Conservation (phyloP, 2,113 vertebrate genomes). For the Oenanthe melanoleuca region DNA sequence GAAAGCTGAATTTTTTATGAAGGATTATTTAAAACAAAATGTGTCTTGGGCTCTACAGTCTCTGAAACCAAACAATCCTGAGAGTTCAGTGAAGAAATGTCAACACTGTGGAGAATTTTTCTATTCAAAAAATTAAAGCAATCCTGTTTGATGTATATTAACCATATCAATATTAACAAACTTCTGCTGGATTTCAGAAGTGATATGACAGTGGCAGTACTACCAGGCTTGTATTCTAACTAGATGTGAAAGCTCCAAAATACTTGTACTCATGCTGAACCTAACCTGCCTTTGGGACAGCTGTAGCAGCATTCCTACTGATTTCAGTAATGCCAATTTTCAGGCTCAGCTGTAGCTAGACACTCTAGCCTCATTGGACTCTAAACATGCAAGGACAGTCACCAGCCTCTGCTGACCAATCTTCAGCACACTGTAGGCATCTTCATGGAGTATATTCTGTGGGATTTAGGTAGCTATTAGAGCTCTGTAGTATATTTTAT, state of each 20-base stretch:
- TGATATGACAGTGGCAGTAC: constrained; percentile 56
- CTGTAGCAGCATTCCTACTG: constrained; percentile 1
- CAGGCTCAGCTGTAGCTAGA: not conserved
- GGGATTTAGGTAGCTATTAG: not conserved
- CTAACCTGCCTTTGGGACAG: constrained; percentile 56
- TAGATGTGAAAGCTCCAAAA: constrained; percentile 54
- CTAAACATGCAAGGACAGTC: not conserved
- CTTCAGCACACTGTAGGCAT: not conserved
- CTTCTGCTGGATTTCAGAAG: constrained; percentile 70
- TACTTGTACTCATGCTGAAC: constrained; percentile 53
- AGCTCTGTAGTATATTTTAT: not conserved
- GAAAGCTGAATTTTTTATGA: constrained; percentile 84
- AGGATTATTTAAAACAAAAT: constrained; percentile 87
- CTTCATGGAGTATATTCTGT: not conserved
- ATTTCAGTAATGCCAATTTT: not conserved
- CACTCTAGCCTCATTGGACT: not conserved
- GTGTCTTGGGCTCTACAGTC: constrained; percentile 74
- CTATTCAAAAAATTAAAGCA: constrained; percentile 76
- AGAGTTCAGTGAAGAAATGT: constrained; percentile 80
- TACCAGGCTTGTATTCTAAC: constrained; percentile 74
- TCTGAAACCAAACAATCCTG: constrained; percentile 81
- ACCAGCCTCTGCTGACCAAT: not conserved
- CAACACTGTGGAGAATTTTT: constrained; percentile 77
- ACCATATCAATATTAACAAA: constrained; percentile 83
- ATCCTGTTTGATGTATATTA: constrained; percentile 79